Conservation (phyloP, 2,797 vertebrate genomes). For the Chelidonichthys spinosus region DNA sequence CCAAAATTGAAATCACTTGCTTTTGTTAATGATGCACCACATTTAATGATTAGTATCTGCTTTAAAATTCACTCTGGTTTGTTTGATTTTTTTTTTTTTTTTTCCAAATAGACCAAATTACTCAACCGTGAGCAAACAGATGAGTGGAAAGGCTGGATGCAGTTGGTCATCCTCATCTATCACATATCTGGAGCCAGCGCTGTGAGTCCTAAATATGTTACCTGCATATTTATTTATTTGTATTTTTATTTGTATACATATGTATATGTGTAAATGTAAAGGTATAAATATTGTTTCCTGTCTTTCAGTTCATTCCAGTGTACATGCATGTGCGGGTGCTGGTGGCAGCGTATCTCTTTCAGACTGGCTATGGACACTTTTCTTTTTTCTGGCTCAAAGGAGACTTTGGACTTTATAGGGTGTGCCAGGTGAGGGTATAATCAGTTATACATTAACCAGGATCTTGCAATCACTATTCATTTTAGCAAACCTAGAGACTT, state of each 20-base stretch:
- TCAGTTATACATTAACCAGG: slow-evolving; percentile 21
- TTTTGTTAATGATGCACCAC: background rate
- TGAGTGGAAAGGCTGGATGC: slow-evolving; percentile 99
- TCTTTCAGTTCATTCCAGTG: slow-evolving; percentile 94
- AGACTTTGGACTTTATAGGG: slow-evolving; percentile 95
- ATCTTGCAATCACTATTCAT: background rate
- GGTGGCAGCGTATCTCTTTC: slow-evolving; percentile 98
- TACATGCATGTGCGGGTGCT: slow-evolving; percentile 99
- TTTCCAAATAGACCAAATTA: slow-evolving; percentile 88
- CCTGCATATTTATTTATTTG: background rate
- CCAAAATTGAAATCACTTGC: background rate
- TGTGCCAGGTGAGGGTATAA: slow-evolving; percentile 90
- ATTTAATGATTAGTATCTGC: background rate
- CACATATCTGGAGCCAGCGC: slow-evolving; percentile 98
- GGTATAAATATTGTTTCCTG: background rate
- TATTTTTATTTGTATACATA: background rate
- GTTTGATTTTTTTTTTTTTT: background rate
- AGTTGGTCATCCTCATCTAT: slow-evolving; percentile 98
- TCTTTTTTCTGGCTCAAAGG: slow-evolving; percentile 99
- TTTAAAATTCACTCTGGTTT: background rate
- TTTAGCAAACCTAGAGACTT: no score
- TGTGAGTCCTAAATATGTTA: slow-evolving; percentile 83
- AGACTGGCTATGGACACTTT: slow-evolving; percentile 98
- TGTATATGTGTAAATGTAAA: background rate
- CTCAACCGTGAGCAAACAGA: slow-evolving; percentile 98